These are phyloP conservation scores for Tortricodes alternella DNA, from an alignment of 2,888 invertebrate species.

Conservation along the genomic window DNA sequence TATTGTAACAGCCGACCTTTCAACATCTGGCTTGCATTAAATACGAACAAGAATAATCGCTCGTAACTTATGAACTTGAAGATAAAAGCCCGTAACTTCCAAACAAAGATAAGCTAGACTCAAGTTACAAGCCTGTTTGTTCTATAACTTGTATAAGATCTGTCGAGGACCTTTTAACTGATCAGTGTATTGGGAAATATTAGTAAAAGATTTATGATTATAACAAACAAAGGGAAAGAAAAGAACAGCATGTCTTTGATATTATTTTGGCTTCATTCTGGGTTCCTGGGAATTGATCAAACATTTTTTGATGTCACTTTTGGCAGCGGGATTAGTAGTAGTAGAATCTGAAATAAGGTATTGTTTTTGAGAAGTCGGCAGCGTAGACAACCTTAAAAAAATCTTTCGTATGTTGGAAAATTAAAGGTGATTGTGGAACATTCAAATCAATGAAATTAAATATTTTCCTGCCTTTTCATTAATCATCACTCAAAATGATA, in stretches of 20 bases:
- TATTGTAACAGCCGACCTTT: constrained; percentile 8
- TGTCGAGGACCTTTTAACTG: neutral
- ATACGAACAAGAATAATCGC: constrained; percentile 15
- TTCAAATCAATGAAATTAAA: too few species aligned
- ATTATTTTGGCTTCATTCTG: too few species aligned
- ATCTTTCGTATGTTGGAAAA: too few species aligned
- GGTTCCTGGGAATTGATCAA: too few species aligned
- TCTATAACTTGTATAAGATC: neutral
- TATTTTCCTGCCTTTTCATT: too few species aligned
- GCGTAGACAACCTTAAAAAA: too few species aligned
- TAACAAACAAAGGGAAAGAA: neutral
- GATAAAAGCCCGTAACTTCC: constrained; percentile 15
- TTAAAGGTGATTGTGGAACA: too few species aligned
- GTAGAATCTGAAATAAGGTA: too few species aligned
- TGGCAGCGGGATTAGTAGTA: too few species aligned
- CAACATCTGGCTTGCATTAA: constrained; percentile 22
- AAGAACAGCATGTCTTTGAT: neutral
- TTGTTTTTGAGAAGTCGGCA: too few species aligned
- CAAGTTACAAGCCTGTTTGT: constrained; percentile 13
- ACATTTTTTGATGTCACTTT: too few species aligned
- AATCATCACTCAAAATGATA: too few species aligned
- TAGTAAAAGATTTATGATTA: neutral
- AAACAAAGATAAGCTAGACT: constrained; percentile 14
- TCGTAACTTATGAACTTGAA: constrained; percentile 22
- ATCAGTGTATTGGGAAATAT: neutral